Conservation (phyloP, 2,797 vertebrate genomes). For the Sparidentex hasta region DNA sequence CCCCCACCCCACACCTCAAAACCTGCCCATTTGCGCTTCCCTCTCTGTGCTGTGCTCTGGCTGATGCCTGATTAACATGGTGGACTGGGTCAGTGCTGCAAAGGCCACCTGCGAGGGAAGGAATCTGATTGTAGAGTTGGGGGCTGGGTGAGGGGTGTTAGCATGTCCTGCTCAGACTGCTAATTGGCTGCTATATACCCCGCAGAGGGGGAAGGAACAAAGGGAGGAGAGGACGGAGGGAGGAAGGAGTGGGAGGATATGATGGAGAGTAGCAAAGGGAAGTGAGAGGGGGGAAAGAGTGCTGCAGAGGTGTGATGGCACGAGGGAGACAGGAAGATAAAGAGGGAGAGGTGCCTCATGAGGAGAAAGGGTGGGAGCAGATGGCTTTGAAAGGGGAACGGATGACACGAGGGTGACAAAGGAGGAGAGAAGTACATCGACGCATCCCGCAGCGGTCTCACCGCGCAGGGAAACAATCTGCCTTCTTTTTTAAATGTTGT, state of each 20-base stretch:
- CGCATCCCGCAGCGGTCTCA: slow-evolving; percentile 60
- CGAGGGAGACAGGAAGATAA: slow-evolving; percentile 16
- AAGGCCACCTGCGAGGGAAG: slow-evolving; percentile 55
- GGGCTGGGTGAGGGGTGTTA: slow-evolving; percentile 23
- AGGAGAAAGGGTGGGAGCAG: slow-evolving; percentile 62
- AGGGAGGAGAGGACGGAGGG: slow-evolving; percentile 4
- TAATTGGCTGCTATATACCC: slow-evolving; percentile 69
- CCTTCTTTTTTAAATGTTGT: slow-evolving; percentile 37
- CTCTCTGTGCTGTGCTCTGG: slow-evolving; percentile 49
- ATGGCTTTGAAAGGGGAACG: slow-evolving; percentile 61
- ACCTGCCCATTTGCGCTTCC: slow-evolving; percentile 39
- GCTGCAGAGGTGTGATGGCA: slow-evolving; percentile 40
- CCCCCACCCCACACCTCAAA: slow-evolving; percentile 8
- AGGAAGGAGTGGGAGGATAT: slow-evolving; percentile 23
- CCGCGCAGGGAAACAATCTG: slow-evolving; percentile 59
- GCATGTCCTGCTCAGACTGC: slow-evolving; percentile 59
- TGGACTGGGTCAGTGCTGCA: slow-evolving; percentile 58
- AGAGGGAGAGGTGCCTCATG: slow-evolving; percentile 19
- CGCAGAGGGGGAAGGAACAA: slow-evolving; percentile 36
- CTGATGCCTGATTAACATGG: slow-evolving; percentile 63
- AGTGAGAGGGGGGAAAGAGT: not conserved
- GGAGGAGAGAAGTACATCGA: slow-evolving; percentile 50
- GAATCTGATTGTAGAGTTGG: slow-evolving; percentile 1
- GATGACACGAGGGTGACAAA: slow-evolving; percentile 65
- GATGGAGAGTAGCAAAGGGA: slow-evolving; percentile 10